Percentiles rank a stretch among this genome's conserved stretches.
These are phyloP conservation scores for Pimpla rufipes DNA, from an alignment of 2,888 invertebrate species.

Conservation along the genomic window DNA sequence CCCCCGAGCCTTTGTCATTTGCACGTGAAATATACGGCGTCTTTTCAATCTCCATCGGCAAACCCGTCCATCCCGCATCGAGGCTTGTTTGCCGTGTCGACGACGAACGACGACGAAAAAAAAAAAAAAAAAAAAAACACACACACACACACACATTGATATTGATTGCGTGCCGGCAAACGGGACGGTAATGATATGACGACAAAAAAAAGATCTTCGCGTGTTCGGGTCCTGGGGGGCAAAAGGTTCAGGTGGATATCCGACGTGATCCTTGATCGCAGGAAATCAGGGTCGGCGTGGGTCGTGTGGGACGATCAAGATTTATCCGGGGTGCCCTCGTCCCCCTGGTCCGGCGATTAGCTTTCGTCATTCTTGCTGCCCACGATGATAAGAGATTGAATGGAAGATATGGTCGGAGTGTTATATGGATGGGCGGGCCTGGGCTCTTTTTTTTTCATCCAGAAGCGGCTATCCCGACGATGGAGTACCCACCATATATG, in stretches of 20 bases:
- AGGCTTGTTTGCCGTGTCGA: not conserved
- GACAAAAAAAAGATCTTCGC: constrained; percentile 21
- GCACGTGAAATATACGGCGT: not conserved
- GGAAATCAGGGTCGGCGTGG: not conserved
- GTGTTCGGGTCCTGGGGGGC: constrained; percentile 3
- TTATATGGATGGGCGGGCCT: constrained; percentile 7
- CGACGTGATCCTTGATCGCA: constrained; percentile 31
- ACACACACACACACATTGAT: too few species aligned
- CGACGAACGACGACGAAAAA: constrained; percentile 11
- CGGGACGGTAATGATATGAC: not conserved
- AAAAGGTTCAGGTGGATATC: constrained; percentile 24
- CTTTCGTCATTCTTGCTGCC: constrained; percentile 33
- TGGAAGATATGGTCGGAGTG: constrained; percentile 2
- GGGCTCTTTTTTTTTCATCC: constrained; percentile 16
- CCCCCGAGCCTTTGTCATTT: not conserved
- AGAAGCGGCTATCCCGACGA: not conserved
- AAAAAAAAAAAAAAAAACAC: too few species aligned
- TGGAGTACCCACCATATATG: not conserved
- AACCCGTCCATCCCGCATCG: not conserved
- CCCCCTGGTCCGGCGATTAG: constrained; percentile 32
- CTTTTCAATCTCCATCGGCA: not conserved
- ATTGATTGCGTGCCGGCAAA: constrained; percentile 18
- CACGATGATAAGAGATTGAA: constrained; percentile 44
- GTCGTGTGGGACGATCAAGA: constrained; percentile 16
- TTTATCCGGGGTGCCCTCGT: constrained; percentile 33